A percentile compares a stretch with the other conserved stretches of the same genome.
Conservation (phyloP, 1,140 invertebrate species). For the Ruditapes philippinarum region DNA sequence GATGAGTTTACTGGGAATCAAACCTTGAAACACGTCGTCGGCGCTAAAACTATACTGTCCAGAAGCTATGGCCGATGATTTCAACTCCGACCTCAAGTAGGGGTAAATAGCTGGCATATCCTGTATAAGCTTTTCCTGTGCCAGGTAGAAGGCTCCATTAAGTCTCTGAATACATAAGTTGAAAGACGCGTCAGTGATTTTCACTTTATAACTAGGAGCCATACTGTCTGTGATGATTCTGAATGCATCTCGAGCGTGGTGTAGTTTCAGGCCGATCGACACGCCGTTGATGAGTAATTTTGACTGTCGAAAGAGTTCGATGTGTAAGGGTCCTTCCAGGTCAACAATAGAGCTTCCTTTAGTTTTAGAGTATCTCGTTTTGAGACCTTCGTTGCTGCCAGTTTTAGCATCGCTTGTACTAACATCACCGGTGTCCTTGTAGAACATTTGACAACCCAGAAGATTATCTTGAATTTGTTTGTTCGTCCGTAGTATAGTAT, state of each 20-base stretch:
- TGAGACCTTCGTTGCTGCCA: constrained; percentile 19
- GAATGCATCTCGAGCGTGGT: background rate
- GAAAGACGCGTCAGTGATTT: background rate
- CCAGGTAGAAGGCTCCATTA: constrained; percentile 42
- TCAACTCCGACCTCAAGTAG: constrained; percentile 22
- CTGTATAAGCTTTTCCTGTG: constrained; percentile 15
- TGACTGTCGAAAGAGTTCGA: constrained; percentile 30
- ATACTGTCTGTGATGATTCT: background rate
- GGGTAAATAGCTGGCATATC: constrained; percentile 3
- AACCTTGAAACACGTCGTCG: constrained; percentile 57
- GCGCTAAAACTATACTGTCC: constrained; percentile 47
- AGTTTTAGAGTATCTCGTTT: background rate
- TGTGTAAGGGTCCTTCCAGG: constrained; percentile 47
- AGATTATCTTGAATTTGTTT: background rate
- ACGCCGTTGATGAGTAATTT: constrained; percentile 7
- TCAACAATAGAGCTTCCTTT: constrained; percentile 43
- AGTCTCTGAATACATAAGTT: constrained; percentile 24
- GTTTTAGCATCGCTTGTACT: constrained; percentile 16
- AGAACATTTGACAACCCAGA: constrained; percentile 21
- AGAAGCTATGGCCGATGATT: constrained; percentile 46
- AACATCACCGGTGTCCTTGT: constrained; percentile 35
- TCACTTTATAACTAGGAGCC: background rate
- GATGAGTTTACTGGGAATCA: constrained; percentile 48
- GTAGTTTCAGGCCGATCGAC: background rate
- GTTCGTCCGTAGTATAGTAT: constrained; percentile 47